phyloP scores from a whole-genome alignment of 2,888 invertebrate species.

The Acrocyrtus sp. region DNA sequence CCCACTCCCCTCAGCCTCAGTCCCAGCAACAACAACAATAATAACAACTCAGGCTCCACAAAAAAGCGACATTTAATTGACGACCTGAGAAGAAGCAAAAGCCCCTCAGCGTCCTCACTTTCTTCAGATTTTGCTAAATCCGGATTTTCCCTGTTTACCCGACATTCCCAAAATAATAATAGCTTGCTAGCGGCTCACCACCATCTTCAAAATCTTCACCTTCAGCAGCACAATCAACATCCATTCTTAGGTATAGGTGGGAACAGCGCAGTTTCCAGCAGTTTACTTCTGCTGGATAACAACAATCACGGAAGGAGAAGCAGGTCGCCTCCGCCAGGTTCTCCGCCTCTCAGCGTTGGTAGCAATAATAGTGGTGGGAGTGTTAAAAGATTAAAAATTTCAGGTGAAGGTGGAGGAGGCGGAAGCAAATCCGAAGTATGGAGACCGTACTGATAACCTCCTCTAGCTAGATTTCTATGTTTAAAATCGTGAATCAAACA shows the following conservation, averaged over 20 bases:
- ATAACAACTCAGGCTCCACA: constrained; percentile 8
- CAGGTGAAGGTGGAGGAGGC: constrained; percentile 1
- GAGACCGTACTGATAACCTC: constrained; percentile 60
- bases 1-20: constrained; percentile 12
- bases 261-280: neutral
- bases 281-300: constrained; percentile 13
- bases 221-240: constrained; percentile 27
- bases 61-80: constrained; percentile 60
- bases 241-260: constrained; percentile 33
- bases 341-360: constrained; percentile 22
- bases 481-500: constrained; percentile 10
- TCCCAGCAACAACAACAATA: constrained; percentile 31
- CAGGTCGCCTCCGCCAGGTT: constrained; percentile 32
- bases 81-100: constrained; percentile 55
- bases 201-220: constrained; percentile 11
- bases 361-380: neutral
- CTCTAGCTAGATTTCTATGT: neutral
- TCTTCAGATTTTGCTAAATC: constrained; percentile 36
- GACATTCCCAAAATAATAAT: too few relatives aligned
- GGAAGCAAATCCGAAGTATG: constrained; percentile 57
- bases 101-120: constrained; percentile 50
- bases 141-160: constrained; percentile 42
- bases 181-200: neutral
- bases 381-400: constrained; percentile 40
- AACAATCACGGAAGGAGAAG: constrained; percentile 30